A percentile compares a stretch with the other conserved stretches of the same genome.
phyloP scores from a whole-genome alignment of 2,113 vertebrate genomes.

The zebrafish (Danio rerio) region GRCz12tu NC_133180.1:56965501-56966000 shows the following conservation, averaged over 20 bases:
- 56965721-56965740: slow-evolving; percentile 27
- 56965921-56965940: not conserved
- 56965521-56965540: too few relatives aligned
- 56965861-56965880: slow-evolving; percentile 9
- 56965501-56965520: too few relatives aligned
- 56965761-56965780: not conserved
- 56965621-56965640: slow-evolving; percentile 40
- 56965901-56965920: not conserved
- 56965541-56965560: too few relatives aligned
- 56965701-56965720: slow-evolving; percentile 46
- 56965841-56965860: not conserved
- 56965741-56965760: not conserved
- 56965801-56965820: not conserved
- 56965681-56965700: slow-evolving; percentile 53
- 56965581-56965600: slow-evolving; percentile 50
- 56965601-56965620: slow-evolving; percentile 22
- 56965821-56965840: too few relatives aligned
- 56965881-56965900: not conserved
- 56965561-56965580: slow-evolving; percentile 37
- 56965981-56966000: not conserved
- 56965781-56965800: not conserved
- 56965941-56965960: not conserved
- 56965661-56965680: not conserved
- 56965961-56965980: not conserved
- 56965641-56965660: slow-evolving; percentile 32